Conservation (phyloP, 2,113 vertebrate genomes). For the Ochotona curzoniae region DNA sequence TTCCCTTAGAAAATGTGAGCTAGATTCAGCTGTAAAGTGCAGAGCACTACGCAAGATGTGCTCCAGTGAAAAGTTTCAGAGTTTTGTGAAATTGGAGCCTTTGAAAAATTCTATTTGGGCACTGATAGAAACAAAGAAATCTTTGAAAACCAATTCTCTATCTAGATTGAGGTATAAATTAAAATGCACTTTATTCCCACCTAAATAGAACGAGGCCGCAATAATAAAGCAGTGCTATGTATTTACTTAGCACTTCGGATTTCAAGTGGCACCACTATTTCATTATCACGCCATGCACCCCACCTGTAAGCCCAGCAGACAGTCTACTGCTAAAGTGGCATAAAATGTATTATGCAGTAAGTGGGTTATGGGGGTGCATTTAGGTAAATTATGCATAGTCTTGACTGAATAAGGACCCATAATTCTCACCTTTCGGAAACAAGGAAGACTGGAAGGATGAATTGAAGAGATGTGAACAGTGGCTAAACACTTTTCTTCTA, state of each 20-base stretch:
- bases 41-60: accelerated
- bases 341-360: constrained; percentile 6
- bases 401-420: not conserved
- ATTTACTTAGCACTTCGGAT: constrained; percentile 55
- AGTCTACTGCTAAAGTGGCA: not conserved
- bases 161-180: constrained; percentile 8
- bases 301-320: not conserved
- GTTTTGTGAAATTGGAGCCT: not conserved
- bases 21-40: not conserved
- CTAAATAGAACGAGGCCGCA: not conserved
- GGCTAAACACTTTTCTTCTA: not conserved
- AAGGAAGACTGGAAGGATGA: constrained; percentile 44
- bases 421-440: constrained; percentile 53
- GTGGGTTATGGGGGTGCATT: not conserved
- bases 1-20: not conserved
- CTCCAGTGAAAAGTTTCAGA: not conserved
- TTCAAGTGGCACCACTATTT: constrained; percentile 27
- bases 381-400: constrained; percentile 54
- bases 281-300: not conserved
- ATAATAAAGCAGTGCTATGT: not conserved
- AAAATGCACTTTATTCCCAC: constrained; percentile 13
- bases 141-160: not conserved
- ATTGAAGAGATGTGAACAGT: not conserved
- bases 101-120: constrained; percentile 19
- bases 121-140: not conserved